Base-by-base conservation (phyloP, 2,113 vertebrate genomes). In the Platycercus adscitus region DNA sequence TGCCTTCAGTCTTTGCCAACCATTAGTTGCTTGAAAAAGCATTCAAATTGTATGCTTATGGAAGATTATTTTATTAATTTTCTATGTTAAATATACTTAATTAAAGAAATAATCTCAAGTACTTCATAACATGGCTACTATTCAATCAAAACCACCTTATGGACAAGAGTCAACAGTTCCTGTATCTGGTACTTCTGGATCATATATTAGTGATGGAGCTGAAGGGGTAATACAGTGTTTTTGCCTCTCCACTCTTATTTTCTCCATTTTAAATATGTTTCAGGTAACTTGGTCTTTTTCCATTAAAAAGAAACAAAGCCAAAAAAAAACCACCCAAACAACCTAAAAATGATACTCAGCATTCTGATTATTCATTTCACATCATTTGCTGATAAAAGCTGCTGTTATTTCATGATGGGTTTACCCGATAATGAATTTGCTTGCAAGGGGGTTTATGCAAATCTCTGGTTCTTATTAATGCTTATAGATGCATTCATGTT, bases 321-420 rank as follows among this genome's bases (percentile, higher is more conserved):
- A 23, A n/a, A 58, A 58, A 58, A 58, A 15, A 23, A 10, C 37
- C 37, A 8, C 33, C 56, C 56, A 58, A 58, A 58, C 56, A 58
- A 10, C 2, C 1, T 17, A 35, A 70, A 61, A 84, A 75, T 60
- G 53, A 20, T 15, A 44, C 69, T 92, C 49, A 61, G 19, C 9
- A 21, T 82, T 95, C 78, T 85, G 12, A 10, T 79, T 1, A 0
- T 83, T 86, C n/a, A 82, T 80, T 95, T 89, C 53, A 29, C n/a
- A 46, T 84, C 2, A 71, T n/a, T 69, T 95, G 43, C 69, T 92
- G 35, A 52, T 71, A 19, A 44, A 64, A 92, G 8, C 43, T 19
- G 9, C 43, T 81, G 0, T 35, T 71, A 23, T 64, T 92, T 94
- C 21, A 31, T 35, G 0, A 52, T 80, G 1, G 0, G 10, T 46